phyloP scores from a whole-genome alignment of 2,888 invertebrate genomes.

The Meandrusa payeni region DNA sequence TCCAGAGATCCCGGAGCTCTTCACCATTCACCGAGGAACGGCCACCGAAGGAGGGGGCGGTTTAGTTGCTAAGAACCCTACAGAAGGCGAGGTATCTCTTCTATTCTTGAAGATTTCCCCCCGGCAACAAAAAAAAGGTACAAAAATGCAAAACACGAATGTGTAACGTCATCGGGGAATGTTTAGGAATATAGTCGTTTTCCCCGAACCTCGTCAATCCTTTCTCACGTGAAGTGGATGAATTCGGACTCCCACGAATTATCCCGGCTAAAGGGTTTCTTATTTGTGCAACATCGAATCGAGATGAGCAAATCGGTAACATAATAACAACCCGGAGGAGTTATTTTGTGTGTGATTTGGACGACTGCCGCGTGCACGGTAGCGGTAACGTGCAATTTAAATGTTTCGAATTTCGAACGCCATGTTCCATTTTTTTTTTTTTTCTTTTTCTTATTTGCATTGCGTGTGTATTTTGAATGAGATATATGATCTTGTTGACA shows the following conservation, averaged over 20 bases:
- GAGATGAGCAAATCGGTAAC: slow-evolving; percentile 68
- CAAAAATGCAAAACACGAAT: no score
- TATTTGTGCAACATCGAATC: slow-evolving; percentile 67
- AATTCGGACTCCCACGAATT: slow-evolving; percentile 68
- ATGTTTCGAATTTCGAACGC: slow-evolving; percentile 74
- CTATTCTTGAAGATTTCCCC: no score
- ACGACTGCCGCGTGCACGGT: slow-evolving; percentile 66
- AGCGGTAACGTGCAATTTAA: slow-evolving; percentile 79
- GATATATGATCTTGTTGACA: slow-evolving; percentile 13
- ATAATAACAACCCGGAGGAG: slow-evolving; percentile 68
- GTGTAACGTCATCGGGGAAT: no score
- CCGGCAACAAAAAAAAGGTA: no score
- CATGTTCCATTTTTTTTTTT: slow-evolving; percentile 38
- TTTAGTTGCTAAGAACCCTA: no score
- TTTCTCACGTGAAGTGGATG: slow-evolving; percentile 71
- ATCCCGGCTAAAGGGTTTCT: slow-evolving; percentile 59
- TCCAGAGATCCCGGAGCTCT: no score
- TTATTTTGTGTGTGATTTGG: slow-evolving; percentile 64
- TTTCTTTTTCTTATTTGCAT: slow-evolving; percentile 35
- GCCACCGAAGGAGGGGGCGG: no score
- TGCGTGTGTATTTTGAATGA: slow-evolving; percentile 38
- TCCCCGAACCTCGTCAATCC: slow-evolving; percentile 36
- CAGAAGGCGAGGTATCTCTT: no score
- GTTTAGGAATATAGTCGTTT: slow-evolving; percentile 10
- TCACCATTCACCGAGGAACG: no score